These are phyloP conservation scores for Nymphicus hollandicus DNA, from an alignment of 2,113 vertebrate species.

Conservation along the genomic window DNA sequence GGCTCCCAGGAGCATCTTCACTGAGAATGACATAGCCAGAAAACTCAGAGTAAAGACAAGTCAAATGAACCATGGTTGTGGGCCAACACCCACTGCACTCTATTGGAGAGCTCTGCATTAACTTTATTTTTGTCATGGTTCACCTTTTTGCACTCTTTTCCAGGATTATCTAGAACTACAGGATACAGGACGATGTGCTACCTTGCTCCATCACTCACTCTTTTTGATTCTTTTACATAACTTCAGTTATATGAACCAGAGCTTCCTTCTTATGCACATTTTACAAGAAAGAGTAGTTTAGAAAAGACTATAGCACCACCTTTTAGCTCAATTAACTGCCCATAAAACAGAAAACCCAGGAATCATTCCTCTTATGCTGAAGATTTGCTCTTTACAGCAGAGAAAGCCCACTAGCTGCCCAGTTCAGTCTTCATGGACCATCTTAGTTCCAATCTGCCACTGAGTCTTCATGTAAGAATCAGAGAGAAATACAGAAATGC, in stretches of 20 bases:
- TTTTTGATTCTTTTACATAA: not conserved
- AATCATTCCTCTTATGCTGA: not conserved
- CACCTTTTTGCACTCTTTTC: not conserved
- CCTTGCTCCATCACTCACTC: not conserved
- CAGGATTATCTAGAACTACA: not conserved
- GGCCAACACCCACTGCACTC: not conserved
- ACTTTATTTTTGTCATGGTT: not conserved
- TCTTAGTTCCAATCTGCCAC: not conserved
- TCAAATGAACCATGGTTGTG: not conserved
- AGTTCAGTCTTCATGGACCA: not conserved
- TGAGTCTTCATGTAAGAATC: not conserved
- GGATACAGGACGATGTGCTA: not conserved
- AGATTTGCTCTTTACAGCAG: not conserved
- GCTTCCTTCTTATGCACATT: not conserved
- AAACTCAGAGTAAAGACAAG: not conserved
- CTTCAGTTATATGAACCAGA: not conserved
- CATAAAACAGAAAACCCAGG: not conserved
- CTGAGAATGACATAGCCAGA: not conserved
- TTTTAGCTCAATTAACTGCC: not conserved
- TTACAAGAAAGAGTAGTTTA: not conserved
- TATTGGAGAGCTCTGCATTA: not conserved
- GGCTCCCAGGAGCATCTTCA: not conserved
- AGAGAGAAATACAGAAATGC: not conserved
- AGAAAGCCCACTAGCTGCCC: not conserved
- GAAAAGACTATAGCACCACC: not conserved